Evolutionary conservation across 23 tunicate genomes (phyloP), one percentile per base, ranked within the genome.

Genomic region (Diplosoma virens): DNA sequence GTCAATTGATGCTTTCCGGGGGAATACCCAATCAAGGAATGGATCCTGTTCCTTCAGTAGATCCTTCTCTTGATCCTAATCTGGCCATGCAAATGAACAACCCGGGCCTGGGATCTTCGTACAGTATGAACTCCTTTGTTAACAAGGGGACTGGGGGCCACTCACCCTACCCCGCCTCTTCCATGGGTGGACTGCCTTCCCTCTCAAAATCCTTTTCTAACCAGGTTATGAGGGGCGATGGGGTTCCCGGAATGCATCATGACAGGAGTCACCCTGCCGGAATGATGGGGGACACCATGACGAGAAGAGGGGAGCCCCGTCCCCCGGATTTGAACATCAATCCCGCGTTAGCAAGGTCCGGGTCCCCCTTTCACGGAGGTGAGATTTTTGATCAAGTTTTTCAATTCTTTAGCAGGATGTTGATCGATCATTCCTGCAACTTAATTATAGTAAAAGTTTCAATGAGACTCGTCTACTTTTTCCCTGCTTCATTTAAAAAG

Each of bases 291-390:
- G 90, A 90, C 73, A 79, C 90, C 20, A 84, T 84, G 76, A 86
- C 85, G 1, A 65, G 97, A 47, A 77, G 89, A 61, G 90, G 97
- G 35, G 97, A 77, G 31, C 79, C 87, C 25, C 76, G 97, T 30
- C 97, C 89, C 18, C 97, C 97, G 28, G 90, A 84, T 46, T 79
- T 84, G n/a, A 82, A 76, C 47, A 30, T 89, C 3, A 80, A 80
- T 47, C 71, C 69, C 7, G 56, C 54, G 7, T 47, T 82, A 1
- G 73, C 88, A 48, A 71, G 96, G 36, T 89, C 96, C 5, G 79
- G 87, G 5, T 54, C 85, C 59, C 14, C 69, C 7, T 87, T 66
- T 66, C 77, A 46, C 22, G 91, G 84, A 52, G 79, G 86, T 81
- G 47, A 80, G 33, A 46, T 31, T 52, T 58, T n/a, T n/a, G n/a